Evolutionary conservation across 2,888 invertebrate species (phyloP).

Genomic region (Thymelicus sylvestris): DNA sequence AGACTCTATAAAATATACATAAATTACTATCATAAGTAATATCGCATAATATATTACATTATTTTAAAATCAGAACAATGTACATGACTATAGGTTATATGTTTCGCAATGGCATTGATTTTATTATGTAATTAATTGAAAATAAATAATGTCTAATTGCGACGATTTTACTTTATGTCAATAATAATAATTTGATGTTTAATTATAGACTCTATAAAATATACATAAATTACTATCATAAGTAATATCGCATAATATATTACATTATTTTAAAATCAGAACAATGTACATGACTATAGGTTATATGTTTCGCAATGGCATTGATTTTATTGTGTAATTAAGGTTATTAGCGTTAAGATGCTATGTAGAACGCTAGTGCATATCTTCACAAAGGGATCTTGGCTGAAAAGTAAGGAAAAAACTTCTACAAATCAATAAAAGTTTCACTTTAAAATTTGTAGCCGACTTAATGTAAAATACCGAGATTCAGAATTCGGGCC

Average conservation of each 20-base stretch:
- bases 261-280: background rate
- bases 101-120: background rate
- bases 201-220: background rate
- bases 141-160: constrained; percentile 7
- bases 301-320: background rate
- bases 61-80: background rate
- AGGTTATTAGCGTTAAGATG: too few relatives aligned
- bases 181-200: background rate
- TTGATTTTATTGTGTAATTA: background rate
- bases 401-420: too few relatives aligned
- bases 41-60: background rate
- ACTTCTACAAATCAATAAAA: too few relatives aligned
- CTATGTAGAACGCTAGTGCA: too few relatives aligned
- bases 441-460: too few relatives aligned
- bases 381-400: too few relatives aligned
- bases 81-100: background rate
- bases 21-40: too few relatives aligned
- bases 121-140: too few relatives aligned
- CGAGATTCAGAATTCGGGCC: too few relatives aligned
- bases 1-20: background rate
- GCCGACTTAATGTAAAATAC: too few relatives aligned
- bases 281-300: background rate
- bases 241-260: background rate
- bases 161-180: background rate
- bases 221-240: too few relatives aligned